Evolutionary conservation across 2,888 invertebrate species (phyloP).

Genomic region (Lasius fuliginosus): DNA sequence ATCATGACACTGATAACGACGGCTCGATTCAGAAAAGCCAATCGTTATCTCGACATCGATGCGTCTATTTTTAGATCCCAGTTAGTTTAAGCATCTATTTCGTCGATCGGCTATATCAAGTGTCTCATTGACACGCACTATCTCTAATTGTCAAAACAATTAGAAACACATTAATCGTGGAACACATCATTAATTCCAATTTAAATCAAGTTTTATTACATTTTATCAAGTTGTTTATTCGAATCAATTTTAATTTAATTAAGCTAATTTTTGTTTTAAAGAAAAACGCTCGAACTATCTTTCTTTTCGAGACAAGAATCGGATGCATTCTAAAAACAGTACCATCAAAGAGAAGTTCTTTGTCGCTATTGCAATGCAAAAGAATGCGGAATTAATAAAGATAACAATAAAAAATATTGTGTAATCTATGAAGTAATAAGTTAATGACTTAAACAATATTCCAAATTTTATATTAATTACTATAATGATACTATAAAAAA

Average conservation of each 20-base stretch:
- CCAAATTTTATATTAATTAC: not conserved
- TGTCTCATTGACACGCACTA: not conserved
- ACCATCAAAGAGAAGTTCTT: not conserved
- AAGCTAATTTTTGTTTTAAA: not conserved
- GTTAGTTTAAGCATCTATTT: not conserved
- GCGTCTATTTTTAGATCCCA: constrained; percentile 1
- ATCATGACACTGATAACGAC: not conserved
- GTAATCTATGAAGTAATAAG: not conserved
- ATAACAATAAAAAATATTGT: not conserved
- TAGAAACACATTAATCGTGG: not conserved
- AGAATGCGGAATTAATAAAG: not conserved
- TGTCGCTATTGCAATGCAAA: not conserved
- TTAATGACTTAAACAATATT: not conserved
- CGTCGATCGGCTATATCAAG: not conserved
- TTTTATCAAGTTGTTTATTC: constrained; percentile 10
- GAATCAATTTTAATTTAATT: not conserved
- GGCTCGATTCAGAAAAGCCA: not conserved
- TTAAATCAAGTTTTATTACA: not conserved
- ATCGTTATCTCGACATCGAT: not conserved
- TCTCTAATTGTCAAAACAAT: not conserved
- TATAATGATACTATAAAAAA: not conserved
- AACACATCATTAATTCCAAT: not conserved
- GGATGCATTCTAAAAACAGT: not conserved
- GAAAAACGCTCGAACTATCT: not conserved
- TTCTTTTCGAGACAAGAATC: not conserved